These are phyloP conservation scores for Ceratitis capitata DNA, from an alignment of 1,140 invertebrate species.

Conservation along the genomic window DNA sequence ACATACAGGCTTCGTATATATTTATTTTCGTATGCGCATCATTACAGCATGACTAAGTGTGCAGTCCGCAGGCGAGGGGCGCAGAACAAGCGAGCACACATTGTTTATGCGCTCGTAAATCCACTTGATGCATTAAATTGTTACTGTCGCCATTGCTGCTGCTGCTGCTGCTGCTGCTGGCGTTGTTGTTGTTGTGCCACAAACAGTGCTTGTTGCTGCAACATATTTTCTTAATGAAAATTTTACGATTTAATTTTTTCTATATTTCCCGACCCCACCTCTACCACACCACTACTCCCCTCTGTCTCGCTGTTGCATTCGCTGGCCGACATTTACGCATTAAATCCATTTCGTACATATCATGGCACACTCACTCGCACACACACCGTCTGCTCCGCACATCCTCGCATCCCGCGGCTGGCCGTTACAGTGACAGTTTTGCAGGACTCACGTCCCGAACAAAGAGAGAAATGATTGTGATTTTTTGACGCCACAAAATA, in stretches of 20 bases:
- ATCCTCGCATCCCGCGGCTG: neutral
- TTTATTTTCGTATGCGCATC: no score
- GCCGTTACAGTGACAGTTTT: neutral
- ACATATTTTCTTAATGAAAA: slow-evolving; percentile 43
- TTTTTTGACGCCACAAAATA: slow-evolving; percentile 30
- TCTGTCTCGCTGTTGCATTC: neutral
- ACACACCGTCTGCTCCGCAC: neutral
- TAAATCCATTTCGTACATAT: slow-evolving; percentile 3
- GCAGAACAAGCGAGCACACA: neutral
- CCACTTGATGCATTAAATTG: slow-evolving; percentile 42
- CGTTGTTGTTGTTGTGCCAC: slow-evolving; percentile 3
- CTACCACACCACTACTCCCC: neutral
- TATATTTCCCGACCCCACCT: no score
- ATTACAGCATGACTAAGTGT: neutral
- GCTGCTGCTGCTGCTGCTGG: no score
- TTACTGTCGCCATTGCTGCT: slow-evolving; percentile 37
- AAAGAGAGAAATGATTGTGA: slow-evolving; percentile 16
- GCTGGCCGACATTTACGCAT: neutral
- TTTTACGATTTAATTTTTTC: slow-evolving; percentile 39
- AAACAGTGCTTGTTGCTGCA: slow-evolving; percentile 27
- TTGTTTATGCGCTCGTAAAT: slow-evolving; percentile 40
- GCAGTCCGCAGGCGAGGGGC: neutral
- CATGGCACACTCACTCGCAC: neutral
- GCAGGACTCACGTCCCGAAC: neutral
- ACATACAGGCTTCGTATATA: neutral